These are phyloP conservation scores for Lamellibrachia satsuma DNA, from an alignment of 2,888 invertebrate species.

Conservation along the genomic window DNA sequence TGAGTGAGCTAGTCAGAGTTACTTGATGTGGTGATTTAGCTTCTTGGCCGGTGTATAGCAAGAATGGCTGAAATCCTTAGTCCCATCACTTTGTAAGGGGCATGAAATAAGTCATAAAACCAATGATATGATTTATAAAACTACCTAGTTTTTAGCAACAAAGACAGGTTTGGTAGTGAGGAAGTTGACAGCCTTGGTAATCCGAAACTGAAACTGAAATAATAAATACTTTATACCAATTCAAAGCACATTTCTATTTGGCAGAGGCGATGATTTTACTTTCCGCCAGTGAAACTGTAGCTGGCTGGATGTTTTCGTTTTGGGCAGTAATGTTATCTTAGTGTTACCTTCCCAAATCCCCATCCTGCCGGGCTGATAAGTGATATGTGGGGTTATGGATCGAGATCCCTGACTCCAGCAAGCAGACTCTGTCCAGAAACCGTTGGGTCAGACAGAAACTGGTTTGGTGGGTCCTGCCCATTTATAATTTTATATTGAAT, in stretches of 20 bases:
- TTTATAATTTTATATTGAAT: neutral
- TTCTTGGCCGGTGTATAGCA: neutral
- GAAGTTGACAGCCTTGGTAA: neutral
- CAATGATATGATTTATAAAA: neutral
- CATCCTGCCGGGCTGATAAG: neutral
- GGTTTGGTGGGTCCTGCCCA: neutral
- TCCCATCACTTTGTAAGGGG: neutral
- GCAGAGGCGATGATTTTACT: neutral
- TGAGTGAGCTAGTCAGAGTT: neutral
- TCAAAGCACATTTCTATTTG: constrained; percentile 4
- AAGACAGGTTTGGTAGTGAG: neutral
- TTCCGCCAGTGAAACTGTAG: neutral
- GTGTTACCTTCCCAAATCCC: neutral
- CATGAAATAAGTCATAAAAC: neutral
- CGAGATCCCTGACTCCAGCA: neutral
- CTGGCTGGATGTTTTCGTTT: neutral
- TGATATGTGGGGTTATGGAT: neutral
- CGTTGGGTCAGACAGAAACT: neutral
- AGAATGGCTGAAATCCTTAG: neutral
- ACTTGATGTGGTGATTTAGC: neutral
- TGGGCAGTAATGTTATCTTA: neutral
- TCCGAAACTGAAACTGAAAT: neutral
- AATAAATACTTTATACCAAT: neutral
- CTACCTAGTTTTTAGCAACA: neutral
- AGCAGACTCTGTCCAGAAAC: neutral